Base-by-base conservation (phyloP, 2,888 invertebrate species). In the Phorcus lineatus region DNA sequence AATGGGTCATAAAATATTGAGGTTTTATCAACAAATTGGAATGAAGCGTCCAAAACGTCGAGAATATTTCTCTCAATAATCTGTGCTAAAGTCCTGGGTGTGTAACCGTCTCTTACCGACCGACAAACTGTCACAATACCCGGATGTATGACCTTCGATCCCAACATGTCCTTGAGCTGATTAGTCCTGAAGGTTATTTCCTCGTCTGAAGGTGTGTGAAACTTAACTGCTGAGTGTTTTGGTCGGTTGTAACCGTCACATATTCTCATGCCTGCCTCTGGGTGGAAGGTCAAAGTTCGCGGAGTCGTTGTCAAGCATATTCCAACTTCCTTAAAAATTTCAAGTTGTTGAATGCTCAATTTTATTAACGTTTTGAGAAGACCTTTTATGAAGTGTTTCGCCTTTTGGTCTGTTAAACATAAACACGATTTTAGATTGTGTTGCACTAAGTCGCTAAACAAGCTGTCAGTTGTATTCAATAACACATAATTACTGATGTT, bases 171-270 rank as follows among this genome's bases (percentile, higher is more conserved):
- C 24, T 74, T 19, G 1, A 80, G 36, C 13, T 77, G 67, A 36
- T 40, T 24, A 6, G 88, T 81, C 47, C 89, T 78, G n/a, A 78
- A 40, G 0, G 24, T 54, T 3, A 88, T 82, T 67, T 90, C 90
- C 0, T 78, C 19, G n/a, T 31, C 19, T 13, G 85, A 78, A 0
- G 90, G 88, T 0, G 81, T 80, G 77, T 89, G 87, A 62, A 85
- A 86, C n/a, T 82, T 74, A 1, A 90, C 86, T 0, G 83, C 75
- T 0, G 87, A 84, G 0, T 83, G 76, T 7, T 87, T 81, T 0
- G 90, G 90, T 0, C 82, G 85, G 76, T 90, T 91, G 13, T 81
- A 83, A 0, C 91, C 91, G 19, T 84, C 83, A 80, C 91, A 90
- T 1, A 89, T 74, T 22, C 87, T 83, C 67, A 90, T 88, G 24